Base-by-base conservation (phyloP, 2,113 vertebrate genomes). In the Lipotes vexillifer region DNA sequence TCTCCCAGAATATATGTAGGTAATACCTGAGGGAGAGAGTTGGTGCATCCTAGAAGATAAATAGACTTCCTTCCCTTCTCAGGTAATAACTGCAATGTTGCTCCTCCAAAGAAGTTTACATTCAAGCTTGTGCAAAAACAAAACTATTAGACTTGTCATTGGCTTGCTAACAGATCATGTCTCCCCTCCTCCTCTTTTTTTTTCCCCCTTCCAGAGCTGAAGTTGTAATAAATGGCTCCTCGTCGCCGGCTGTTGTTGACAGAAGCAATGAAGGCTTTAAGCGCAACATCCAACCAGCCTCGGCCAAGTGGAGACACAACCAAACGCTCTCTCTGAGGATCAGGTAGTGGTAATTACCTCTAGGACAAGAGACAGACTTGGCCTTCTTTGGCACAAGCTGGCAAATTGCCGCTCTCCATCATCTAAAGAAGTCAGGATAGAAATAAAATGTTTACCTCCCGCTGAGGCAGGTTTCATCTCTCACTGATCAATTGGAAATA, bases 261-360 rank as follows among this genome's bases (percentile, higher is more conserved):
- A 99, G 98, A 98, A 98, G 98, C 95, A 98, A 99, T 97, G 98
- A 98, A 97, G 99, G 98, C 97, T 97, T 99, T 96, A 99, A 99
- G 96, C 98, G 98, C 97, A 97, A 96, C 96, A 98, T 98, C 96
- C 98, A 98, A 97, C 98, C 98, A 77, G 97, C 98, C 96, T 97
- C 98, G 31, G 97, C 98, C 98, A 98, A 97, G 92, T 99, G 99
- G 99, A 98, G 96, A 96, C 99, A 99, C 98, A 99, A 99, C 97
- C 98, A 99, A 98, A 99, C 99, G 2, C 98, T 99, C 63, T 98
- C 99, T 96, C 97, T 99, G 98, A 98, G 98, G 98, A 99, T 99
- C 98, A 99, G 99, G 99, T 99, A 99, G 95, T 96, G 96, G 97
- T 96, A 94, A 98, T 98, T 96, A 97, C 98, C 98, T 96, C 38